Percentiles rank a stretch among this genome's conserved stretches.
phyloP scores from a whole-genome alignment of 2,797 vertebrate species.

The Echeneis naucrates region DNA sequence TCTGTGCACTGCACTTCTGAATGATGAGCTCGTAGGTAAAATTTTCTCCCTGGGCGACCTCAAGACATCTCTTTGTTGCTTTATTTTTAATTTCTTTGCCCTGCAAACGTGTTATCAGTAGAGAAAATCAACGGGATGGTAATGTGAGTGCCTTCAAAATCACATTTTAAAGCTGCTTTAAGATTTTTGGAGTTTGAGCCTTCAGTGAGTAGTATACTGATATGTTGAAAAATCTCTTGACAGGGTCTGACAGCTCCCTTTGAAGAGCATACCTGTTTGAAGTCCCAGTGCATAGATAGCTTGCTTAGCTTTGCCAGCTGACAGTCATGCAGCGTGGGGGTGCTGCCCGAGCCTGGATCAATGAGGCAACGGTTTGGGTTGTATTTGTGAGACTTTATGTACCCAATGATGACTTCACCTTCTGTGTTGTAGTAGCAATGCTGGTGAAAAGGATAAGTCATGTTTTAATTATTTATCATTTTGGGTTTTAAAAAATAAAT shows the following conservation, averaged over 20 bases:
- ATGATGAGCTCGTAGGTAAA: constrained; percentile 46
- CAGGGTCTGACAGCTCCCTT: neutral
- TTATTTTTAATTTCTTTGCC: constrained; percentile 64
- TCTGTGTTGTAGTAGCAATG: constrained; percentile 58
- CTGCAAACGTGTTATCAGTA: constrained; percentile 40
- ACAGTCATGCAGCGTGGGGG: constrained; percentile 55
- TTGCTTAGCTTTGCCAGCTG: constrained; percentile 24
- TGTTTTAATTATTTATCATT: neutral
- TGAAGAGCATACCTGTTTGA: constrained; percentile 61
- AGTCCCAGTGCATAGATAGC: constrained; percentile 65
- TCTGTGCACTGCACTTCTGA: constrained; percentile 63
- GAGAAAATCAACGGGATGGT: neutral
- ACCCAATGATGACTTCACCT: constrained; percentile 57
- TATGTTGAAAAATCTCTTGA: neutral
- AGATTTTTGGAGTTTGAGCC: neutral
- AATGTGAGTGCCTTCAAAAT: neutral
- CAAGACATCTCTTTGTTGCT: constrained; percentile 64
- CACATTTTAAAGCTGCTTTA: neutral
- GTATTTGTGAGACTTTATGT: constrained; percentile 62
- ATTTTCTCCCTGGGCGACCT: constrained; percentile 39
- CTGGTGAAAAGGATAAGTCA: constrained; percentile 27
- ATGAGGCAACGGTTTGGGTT: constrained; percentile 60
- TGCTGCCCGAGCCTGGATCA: constrained; percentile 50
- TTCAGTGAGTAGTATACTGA: too few relatives aligned
- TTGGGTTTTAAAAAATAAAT: too few relatives aligned